Evolutionary conservation across 1,140 invertebrate species (phyloP).

Genomic region (Rhynchophorus ferrugineus): DNA sequence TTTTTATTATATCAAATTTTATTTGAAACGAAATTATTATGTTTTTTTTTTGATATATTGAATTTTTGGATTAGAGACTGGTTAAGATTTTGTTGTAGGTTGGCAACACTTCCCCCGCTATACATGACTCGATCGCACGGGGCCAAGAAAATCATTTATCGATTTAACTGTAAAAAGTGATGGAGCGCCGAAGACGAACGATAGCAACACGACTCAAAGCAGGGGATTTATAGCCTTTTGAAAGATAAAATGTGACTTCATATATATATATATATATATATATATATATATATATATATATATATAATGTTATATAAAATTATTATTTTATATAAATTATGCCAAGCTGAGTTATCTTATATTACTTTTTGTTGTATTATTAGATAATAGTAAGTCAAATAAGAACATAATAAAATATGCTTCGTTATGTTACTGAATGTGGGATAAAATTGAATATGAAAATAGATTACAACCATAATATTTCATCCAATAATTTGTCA

Average conservation of each 20-base stretch:
- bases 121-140: too few relatives aligned
- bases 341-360: neutral
- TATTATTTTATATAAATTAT: neutral
- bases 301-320: too few relatives aligned
- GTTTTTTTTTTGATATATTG: too few relatives aligned
- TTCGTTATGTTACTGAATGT: too few relatives aligned
- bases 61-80: too few relatives aligned
- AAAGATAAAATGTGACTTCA: constrained; percentile 2
- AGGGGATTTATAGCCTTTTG: constrained; percentile 9
- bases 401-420: too few relatives aligned
- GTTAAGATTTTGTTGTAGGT: neutral
- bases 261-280: constrained; percentile 4
- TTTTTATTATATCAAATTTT: too few relatives aligned
- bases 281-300: constrained; percentile 2
- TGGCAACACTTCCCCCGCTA: neutral
- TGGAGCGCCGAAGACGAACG: neutral
- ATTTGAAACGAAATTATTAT: too few relatives aligned
- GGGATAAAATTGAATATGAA: too few relatives aligned
- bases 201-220: constrained; percentile 1
- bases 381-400: neutral
- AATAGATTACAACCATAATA: too few relatives aligned
- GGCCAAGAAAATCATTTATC: constrained; percentile 8
- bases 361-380: neutral
- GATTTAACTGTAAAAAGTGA: constrained; percentile 10
- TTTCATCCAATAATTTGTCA: too few relatives aligned